Conservation (phyloP, 2,797 vertebrate genomes). For the Acipenser oxyrinchus region DNA sequence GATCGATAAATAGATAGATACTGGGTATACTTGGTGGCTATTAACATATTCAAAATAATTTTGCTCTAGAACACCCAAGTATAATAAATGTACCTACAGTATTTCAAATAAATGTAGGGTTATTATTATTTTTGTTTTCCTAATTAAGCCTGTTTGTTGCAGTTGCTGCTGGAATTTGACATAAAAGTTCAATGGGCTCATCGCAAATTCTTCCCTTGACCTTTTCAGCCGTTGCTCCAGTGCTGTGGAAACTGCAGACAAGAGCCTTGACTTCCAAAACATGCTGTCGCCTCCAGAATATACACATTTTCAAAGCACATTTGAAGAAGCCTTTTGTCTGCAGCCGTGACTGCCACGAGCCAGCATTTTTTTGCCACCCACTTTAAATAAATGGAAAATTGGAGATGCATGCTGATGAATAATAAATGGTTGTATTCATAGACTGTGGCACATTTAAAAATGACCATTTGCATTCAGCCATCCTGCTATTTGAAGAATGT, state of each 20-base stretch:
- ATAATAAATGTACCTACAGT: too few species aligned
- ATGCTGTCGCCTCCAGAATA: constrained; percentile 40
- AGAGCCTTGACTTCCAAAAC: constrained; percentile 27
- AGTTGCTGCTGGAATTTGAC: constrained; percentile 6
- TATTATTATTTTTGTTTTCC: too few species aligned
- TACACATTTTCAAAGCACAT: constrained; percentile 40
- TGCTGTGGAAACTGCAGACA: constrained; percentile 3
- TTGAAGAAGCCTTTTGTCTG: constrained; percentile 39
- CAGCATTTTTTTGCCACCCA: constrained; percentile 49
- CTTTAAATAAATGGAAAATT: constrained; percentile 46
- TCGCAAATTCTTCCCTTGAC: constrained; percentile 14
- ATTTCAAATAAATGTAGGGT: too few species aligned
- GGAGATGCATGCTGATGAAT: background rate
- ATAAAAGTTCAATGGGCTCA: constrained; percentile 14
- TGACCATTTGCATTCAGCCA: constrained; percentile 10
- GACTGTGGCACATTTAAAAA: background rate
- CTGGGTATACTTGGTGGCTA: too few species aligned
- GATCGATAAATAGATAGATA: too few species aligned
- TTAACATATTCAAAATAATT: too few species aligned
- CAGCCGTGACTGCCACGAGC: constrained; percentile 39
- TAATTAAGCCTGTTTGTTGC: background rate
- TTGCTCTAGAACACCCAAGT: too few species aligned
- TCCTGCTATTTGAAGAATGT: constrained; percentile 15
- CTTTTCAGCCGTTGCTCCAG: background rate
- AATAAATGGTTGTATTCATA: constrained; percentile 7